phyloP scores from a whole-genome alignment of 2,797 vertebrate species.

The Coregonus suidteri region DNA sequence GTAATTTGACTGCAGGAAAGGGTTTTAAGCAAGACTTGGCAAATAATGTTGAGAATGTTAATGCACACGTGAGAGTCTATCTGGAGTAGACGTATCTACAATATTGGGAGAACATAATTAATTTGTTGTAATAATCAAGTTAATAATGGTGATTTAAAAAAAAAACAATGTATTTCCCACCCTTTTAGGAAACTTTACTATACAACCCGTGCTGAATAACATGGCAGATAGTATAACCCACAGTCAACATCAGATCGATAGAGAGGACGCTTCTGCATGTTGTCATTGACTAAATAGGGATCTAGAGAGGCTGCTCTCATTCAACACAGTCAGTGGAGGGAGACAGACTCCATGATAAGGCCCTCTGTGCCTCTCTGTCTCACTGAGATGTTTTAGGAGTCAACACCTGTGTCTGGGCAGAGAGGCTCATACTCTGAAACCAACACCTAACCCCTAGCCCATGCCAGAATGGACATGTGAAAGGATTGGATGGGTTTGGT shows the following conservation, averaged over 20 bases:
- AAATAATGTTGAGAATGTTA: too few species aligned
- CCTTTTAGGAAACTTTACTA: too few species aligned
- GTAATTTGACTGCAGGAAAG: too few species aligned
- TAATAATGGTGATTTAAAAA: too few species aligned
- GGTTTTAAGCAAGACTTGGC: too few species aligned
- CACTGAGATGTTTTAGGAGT: background rate
- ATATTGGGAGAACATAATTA: too few species aligned
- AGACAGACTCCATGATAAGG: constrained; percentile 37
- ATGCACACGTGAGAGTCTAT: too few species aligned
- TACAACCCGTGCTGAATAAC: background rate
- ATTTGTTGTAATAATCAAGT: too few species aligned
- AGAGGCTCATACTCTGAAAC: background rate
- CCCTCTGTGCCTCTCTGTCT: background rate
- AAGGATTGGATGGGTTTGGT: too few species aligned
- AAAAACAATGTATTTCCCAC: too few species aligned
- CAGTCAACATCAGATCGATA: background rate
- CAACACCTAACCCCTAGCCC: background rate
- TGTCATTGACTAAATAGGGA: background rate
- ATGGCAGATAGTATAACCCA: background rate
- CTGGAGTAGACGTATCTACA: too few species aligned
- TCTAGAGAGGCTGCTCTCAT: background rate
- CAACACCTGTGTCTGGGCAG: background rate
- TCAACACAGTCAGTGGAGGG: constrained; percentile 54
- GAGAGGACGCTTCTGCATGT: background rate
- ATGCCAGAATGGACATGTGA: too few species aligned